phyloP scores from a whole-genome alignment of 2,888 invertebrate genomes.

The Nomada fabriciana region DNA sequence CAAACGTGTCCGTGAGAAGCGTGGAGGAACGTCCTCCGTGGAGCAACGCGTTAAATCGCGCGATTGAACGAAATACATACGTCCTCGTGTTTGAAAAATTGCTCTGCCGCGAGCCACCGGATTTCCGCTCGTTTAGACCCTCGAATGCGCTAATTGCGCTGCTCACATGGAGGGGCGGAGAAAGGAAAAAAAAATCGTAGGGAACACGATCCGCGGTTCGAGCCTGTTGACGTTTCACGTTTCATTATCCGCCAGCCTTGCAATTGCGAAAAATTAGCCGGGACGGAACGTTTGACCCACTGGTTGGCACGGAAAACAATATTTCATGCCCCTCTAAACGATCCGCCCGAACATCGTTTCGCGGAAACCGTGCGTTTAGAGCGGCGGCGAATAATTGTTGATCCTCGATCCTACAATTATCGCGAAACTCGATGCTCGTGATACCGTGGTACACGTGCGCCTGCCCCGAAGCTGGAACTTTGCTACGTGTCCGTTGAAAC shows the following conservation, averaged over 20 bases:
- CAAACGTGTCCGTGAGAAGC: conserved; percentile 17
- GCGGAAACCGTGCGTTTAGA: neutral
- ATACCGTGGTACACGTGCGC: neutral
- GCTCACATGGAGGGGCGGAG: neutral
- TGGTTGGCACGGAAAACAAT: neutral
- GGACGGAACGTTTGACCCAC: neutral
- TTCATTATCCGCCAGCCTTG: conserved; percentile 30
- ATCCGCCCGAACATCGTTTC: neutral
- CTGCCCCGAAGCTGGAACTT: neutral
- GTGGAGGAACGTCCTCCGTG: neutral
- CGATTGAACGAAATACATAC: conserved; percentile 26
- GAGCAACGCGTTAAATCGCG: conserved; percentile 37
- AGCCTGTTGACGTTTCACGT: conserved; percentile 11
- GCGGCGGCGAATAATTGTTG: neutral
- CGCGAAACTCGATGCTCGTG: neutral
- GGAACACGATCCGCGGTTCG: conserved; percentile 25
- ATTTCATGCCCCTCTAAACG: neutral
- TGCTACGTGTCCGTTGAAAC: neutral
- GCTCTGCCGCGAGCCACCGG: conserved; percentile 35
- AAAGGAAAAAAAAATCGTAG: neutral
- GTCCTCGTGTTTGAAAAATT: conserved; percentile 44
- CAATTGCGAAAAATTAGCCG: conserved; percentile 14
- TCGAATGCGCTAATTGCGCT: conserved; percentile 48
- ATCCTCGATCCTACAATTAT: neutral
- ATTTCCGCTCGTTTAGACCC: conserved; percentile 56